Evolutionary conservation across 2,113 vertebrate species (phyloP), one percentile per base, ranked within the genome.

Genomic region (Onychostruthus taczanowskii): DNA sequence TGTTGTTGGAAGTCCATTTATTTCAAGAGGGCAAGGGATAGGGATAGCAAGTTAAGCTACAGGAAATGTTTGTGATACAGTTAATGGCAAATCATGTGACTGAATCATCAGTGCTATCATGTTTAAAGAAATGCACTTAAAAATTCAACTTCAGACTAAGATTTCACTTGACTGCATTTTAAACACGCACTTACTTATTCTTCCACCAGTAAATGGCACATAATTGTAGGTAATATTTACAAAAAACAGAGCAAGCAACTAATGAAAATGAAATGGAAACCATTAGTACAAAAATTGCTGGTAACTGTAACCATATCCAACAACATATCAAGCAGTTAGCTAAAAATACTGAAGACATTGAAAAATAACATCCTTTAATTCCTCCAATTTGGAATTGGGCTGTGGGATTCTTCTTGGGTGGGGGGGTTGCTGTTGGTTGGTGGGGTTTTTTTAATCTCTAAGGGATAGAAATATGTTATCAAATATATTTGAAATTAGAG

Each of bases 1-100:
- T 92, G 85, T 96, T 96, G 94, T 95, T 97, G 83, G 84, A 97
- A 97, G 94, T 94, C 94, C 90, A 90, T 97, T 98, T 97, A 89
- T 97, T 97, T 97, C 84, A 93, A 95, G 95, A 95, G 90, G 59
- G 84, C 91, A 89, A 96, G 92, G 62, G 87, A 79, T 70, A 96
- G 64, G 64, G 44, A 80, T 63, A 80, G 72, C 1, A 7, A 33
- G 74, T 94, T 97, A 96, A 97, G 87, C 94, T 95, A 50, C 88
- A 93, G 92, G 95, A 96, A 96, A 93, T 95, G 78, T 95, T 77
- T 88, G 93, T 72, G 84, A 86, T 88, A 80, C 66, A 84, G 89
- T 94, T 97, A 96, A 93, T 76, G 67, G 75, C 70, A 95, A 95
- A 89, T 88, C 86, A 96, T 49, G n/a, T 87, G 93, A 90, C 95